Conservation (phyloP, 2,888 invertebrate genomes). For the Ectropis crepuscularia region DNA sequence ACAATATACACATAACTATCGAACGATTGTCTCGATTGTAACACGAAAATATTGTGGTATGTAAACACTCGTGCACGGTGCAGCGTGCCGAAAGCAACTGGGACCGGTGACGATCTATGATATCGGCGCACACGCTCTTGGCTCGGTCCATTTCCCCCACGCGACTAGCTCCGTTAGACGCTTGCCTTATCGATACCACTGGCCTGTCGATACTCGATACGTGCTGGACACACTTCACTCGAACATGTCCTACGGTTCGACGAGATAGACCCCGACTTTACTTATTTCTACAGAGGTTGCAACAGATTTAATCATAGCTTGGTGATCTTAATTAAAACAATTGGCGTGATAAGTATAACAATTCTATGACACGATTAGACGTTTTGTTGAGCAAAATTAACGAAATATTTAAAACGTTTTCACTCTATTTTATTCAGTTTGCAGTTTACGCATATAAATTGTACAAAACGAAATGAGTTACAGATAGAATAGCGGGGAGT, state of each 20-base stretch:
- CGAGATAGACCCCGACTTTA: too few relatives aligned
- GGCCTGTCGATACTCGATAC: constrained; percentile 29
- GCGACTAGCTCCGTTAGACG: constrained; percentile 79
- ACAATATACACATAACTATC: constrained; percentile 49
- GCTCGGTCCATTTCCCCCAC: constrained; percentile 84
- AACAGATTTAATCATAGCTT: too few relatives aligned
- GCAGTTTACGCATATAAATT: too few relatives aligned
- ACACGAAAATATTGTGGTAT: constrained; percentile 60
- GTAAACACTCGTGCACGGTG: constrained; percentile 75
- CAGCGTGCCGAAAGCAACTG: constrained; percentile 83
- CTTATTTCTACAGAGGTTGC: too few relatives aligned
- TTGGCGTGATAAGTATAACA: too few relatives aligned
- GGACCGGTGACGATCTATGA: constrained; percentile 80
- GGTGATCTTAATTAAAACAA: too few relatives aligned
- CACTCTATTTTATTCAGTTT: too few relatives aligned
- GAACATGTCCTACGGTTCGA: constrained; percentile 15
- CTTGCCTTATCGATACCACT: constrained; percentile 64
- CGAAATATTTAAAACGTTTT: too few relatives aligned
- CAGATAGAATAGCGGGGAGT: too few relatives aligned
- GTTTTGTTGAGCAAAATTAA: too few relatives aligned
- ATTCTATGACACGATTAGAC: too few relatives aligned
- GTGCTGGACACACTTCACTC: constrained; percentile 52
- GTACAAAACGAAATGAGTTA: too few relatives aligned
- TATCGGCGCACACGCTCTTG: constrained; percentile 78
- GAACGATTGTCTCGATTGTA: constrained; percentile 48